These are phyloP conservation scores for Pristionchus entomophagus DNA, from an alignment of 2,888 invertebrate genomes.

Conservation along the genomic window DNA sequence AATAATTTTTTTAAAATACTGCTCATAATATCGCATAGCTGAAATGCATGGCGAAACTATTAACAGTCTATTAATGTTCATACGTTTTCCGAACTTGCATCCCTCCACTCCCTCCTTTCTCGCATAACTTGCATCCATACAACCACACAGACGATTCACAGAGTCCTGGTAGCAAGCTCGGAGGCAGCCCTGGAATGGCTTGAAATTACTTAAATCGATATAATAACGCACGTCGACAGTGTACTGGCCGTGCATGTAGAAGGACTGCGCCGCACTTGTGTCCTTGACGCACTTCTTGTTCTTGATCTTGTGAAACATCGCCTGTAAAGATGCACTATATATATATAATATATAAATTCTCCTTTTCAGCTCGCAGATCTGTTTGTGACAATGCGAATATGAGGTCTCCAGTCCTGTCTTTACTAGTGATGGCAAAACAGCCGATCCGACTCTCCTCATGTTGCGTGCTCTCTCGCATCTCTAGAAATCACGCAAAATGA, in stretches of 20 bases:
- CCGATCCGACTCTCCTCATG: too few species aligned
- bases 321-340: neutral
- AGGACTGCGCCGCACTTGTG: slow-evolving; percentile 30
- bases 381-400: too few species aligned
- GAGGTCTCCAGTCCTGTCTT: too few species aligned
- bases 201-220: neutral
- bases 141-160: slow-evolving; percentile 27
- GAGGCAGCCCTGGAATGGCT: slow-evolving; percentile 45
- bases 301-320: neutral
- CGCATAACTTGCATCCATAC: slow-evolving; percentile 48
- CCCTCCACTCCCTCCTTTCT: neutral
- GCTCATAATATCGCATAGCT: too few species aligned
- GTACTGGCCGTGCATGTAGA: slow-evolving; percentile 43
- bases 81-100: slow-evolving; percentile 46
- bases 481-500: too few species aligned
- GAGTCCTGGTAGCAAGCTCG: slow-evolving; percentile 50
- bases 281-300: neutral
- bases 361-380: too few species aligned
- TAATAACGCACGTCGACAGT: slow-evolving; percentile 27
- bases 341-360: too few species aligned
- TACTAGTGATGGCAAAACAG: too few species aligned
- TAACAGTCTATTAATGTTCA: too few species aligned
- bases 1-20: too few species aligned
- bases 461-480: too few species aligned
- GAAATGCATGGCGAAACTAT: too few species aligned